Evolutionary conservation across 2,797 vertebrate species (phyloP).

Genomic region (Sebastolobus alascanus): DNA sequence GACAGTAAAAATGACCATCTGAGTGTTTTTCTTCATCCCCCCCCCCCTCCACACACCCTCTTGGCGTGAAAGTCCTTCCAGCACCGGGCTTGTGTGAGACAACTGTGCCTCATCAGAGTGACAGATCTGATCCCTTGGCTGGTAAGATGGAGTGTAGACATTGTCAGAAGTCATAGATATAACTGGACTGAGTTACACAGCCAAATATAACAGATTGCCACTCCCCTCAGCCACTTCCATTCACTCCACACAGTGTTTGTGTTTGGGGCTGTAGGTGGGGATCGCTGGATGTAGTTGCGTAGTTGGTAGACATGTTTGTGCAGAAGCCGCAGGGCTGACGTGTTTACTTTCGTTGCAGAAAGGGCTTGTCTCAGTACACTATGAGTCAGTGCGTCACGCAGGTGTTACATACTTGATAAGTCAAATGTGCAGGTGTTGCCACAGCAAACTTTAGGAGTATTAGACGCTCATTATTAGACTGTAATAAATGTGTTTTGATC

Average conservation of each 20-base stretch:
- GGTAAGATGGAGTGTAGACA: conserved; percentile 56
- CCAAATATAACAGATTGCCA: conserved; percentile 64
- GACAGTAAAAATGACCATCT: not conserved
- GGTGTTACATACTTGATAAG: conserved; percentile 46
- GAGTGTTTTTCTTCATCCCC: not conserved
- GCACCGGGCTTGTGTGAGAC: conserved; percentile 4
- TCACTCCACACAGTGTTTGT: conserved; percentile 2
- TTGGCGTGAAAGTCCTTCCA: conserved; percentile 42
- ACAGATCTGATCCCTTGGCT: conserved; percentile 58
- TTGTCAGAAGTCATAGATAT: conserved; percentile 59
- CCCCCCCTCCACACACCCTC: too few species aligned
- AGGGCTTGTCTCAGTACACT: conserved; percentile 18
- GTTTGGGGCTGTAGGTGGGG: not conserved
- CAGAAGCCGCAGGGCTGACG: conserved; percentile 40
- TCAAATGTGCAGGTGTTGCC: conserved; percentile 34
- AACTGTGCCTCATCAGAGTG: conserved; percentile 48
- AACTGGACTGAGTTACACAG: conserved; percentile 46
- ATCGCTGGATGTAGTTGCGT: conserved; percentile 14
- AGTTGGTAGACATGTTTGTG: conserved; percentile 44
- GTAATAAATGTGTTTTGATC: not conserved
- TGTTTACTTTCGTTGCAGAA: conserved; percentile 31
- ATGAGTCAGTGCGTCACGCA: conserved; percentile 52
- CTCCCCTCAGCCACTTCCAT: conserved; percentile 22
- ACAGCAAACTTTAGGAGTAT: not conserved
- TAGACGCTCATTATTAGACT: not conserved